Evolutionary conservation across 2,113 vertebrate species (phyloP).

Genomic region (Poecilia latipinna): DNA sequence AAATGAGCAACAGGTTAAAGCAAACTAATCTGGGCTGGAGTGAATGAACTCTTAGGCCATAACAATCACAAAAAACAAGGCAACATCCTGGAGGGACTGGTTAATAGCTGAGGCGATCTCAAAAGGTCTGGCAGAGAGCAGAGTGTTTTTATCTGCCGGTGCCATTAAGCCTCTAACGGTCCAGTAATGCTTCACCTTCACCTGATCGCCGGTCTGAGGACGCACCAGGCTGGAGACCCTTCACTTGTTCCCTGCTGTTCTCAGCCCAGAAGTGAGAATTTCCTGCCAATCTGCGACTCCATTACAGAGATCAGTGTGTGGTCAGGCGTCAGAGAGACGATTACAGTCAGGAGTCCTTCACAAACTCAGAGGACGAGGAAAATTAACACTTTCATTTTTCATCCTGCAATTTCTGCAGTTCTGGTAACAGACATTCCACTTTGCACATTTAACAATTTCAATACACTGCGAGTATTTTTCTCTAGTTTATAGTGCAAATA

Average conservation of each 20-base stretch:
- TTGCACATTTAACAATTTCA: no score
- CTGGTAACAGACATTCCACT: no score
- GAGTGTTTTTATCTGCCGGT: neutral
- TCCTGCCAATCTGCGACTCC: conserved; percentile 28
- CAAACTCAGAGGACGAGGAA: no score
- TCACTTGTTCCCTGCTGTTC: conserved; percentile 11
- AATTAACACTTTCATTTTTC: neutral
- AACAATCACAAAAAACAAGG: no score
- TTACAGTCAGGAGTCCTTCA: neutral
- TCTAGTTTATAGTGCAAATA: no score
- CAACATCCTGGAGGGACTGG: no score
- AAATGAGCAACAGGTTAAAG: no score
- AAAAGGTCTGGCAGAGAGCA: neutral
- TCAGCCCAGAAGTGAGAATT: conserved; percentile 3
- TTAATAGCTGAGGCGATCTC: no score
- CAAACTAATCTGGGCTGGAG: no score
- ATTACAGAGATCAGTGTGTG: conserved; percentile 5
- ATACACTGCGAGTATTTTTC: no score
- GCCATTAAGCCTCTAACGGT: conserved; percentile 4
- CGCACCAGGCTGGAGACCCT: neutral
- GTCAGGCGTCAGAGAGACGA: neutral
- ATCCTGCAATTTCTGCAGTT: neutral
- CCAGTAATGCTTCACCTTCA: neutral
- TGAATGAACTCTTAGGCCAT: no score
- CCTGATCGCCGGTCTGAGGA: neutral